Conservation (phyloP, 1,140 invertebrate species). For the Coptotermes formosanus region DNA sequence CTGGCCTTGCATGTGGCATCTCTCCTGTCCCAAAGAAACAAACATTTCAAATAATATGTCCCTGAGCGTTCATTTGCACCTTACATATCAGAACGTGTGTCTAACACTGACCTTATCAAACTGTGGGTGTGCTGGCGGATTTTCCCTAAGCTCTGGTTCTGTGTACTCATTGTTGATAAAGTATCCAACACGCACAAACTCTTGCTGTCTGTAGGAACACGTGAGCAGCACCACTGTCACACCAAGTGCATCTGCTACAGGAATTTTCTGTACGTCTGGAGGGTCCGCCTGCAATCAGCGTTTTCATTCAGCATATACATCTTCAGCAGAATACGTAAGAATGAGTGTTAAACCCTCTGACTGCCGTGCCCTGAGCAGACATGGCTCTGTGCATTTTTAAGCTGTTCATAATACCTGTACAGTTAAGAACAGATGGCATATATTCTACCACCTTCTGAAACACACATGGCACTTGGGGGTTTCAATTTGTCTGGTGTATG, state of each 20-base stretch:
- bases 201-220: slow-evolving; percentile 88
- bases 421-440: too few species aligned
- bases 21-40: slow-evolving; percentile 51
- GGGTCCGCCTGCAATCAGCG: slow-evolving; percentile 76
- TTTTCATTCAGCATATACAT: slow-evolving; percentile 21
- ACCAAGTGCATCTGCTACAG: slow-evolving; percentile 91
- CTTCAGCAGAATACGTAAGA: neutral
- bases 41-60: neutral
- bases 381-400: too few species aligned
- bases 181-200: slow-evolving; percentile 97
- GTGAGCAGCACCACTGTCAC: slow-evolving; percentile 96
- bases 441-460: too few species aligned
- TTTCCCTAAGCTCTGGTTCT: slow-evolving; percentile 90
- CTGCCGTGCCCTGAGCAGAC: too few species aligned
- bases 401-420: too few species aligned
- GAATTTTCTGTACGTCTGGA: slow-evolving; percentile 90
- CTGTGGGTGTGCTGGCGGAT: slow-evolving; percentile 86
- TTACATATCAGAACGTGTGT: neutral
- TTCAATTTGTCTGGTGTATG: too few species aligned
- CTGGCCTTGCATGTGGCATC: slow-evolving; percentile 66
- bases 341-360: neutral
- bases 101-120: slow-evolving; percentile 78
- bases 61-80: neutral
- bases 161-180: slow-evolving; percentile 98
- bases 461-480: too few species aligned